A percentile compares a stretch with the other conserved stretches of the same genome.
phyloP scores from a whole-genome alignment of 1,140 invertebrate genomes.

The Anastrepha ludens region DNA sequence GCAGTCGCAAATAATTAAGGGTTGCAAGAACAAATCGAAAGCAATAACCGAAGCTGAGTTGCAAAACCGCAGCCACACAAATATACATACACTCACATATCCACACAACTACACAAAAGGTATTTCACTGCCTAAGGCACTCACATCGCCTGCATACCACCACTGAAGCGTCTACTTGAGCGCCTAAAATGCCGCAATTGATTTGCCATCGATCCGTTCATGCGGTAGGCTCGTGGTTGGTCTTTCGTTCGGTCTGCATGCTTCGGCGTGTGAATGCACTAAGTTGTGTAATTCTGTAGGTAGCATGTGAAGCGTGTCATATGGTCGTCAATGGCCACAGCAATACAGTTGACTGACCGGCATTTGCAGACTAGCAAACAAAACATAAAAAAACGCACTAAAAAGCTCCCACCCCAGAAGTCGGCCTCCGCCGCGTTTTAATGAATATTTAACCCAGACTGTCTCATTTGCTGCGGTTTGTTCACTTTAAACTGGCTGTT shows the following conservation, averaged over 20 bases:
- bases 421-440: not conserved
- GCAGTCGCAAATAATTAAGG: not conserved
- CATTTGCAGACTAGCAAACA: slow-evolving; percentile 13
- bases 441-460: slow-evolving; percentile 5
- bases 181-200: slow-evolving; percentile 50
- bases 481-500: not conserved
- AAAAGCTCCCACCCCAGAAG: slow-evolving; percentile 2
- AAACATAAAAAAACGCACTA: not conserved
- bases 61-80: not conserved
- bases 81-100: no score
- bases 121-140: not conserved
- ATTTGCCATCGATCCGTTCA: slow-evolving; percentile 35
- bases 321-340: not conserved
- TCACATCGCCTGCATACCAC: not conserved
- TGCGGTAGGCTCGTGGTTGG: not conserved
- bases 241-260: not conserved
- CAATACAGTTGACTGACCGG: not conserved
- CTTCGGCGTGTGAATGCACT: not conserved
- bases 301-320: slow-evolving; percentile 42
- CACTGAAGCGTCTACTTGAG: not conserved
- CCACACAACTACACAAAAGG: no score
- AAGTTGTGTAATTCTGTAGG: not conserved
- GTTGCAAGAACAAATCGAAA: not conserved
- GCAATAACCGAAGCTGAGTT: not conserved
- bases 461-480: slow-evolving; percentile 38